Evolutionary conservation across 2,888 invertebrate genomes (phyloP), one percentile per base, ranked within the genome.

Genomic region (Mermis nigrescens): DNA sequence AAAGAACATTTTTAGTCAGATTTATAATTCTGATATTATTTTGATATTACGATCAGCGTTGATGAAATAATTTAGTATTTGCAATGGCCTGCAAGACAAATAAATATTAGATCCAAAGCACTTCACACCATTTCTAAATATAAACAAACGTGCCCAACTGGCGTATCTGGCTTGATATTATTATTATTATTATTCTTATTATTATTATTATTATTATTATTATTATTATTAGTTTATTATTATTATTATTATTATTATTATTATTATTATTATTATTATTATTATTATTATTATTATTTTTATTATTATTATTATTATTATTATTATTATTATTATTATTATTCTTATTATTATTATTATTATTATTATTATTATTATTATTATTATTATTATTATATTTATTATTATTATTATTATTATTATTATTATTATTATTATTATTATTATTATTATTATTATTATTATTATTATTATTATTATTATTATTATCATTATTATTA

Each of bases 301-400:
- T 26, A 28, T 26, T 26, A 54, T 54, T 26, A 54, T 54, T 26
- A 54, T 54, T 26, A 54, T 54, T 26, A 54, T 54, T 26, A 54
- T 54, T 26, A 54, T 54, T 29, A 54, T 54, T 26, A 54, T 54
- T 26, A 54, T 54, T 26, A 54, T 54, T 26, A 54, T 54, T 29
- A 54, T 54, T 29, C 7, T 54, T 26, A 54, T 54, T 29, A 29
- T 54, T 26, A 54, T 28, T 29, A 29, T 51, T 24, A 51, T 51
- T 24, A 51, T 51, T 24, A 51, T 51, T 24, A 51, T 51, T 24
- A 51, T 51, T 38, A 38, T 38, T 38, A 38, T 38, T 38, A 38
- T 38, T 38, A 38, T 38, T 38, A 38, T 38, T 38, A 38, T 38
- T 7, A 38, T 38, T 38, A 38, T 38, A 12, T 12, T 38, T 38